These are phyloP conservation scores for Drosophila koepferae DNA, from an alignment of 2,888 invertebrate species.

Conservation along the genomic window DNA sequence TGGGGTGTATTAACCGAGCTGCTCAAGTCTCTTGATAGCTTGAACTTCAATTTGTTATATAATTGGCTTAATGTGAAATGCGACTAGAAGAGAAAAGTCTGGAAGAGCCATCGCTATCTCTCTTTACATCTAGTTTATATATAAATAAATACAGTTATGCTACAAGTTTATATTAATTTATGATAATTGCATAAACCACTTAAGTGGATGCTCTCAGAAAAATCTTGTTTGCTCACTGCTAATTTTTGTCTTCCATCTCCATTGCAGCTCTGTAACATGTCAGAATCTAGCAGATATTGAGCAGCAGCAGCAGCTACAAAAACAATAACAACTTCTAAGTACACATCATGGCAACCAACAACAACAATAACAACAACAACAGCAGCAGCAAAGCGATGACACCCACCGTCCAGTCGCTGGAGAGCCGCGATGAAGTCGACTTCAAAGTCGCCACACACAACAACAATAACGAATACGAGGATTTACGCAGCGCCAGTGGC, in stretches of 20 bases:
- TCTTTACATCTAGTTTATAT: neutral
- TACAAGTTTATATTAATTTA: neutral
- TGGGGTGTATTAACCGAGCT: neutral
- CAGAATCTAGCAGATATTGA: conserved; percentile 54
- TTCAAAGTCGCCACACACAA: conserved; percentile 71
- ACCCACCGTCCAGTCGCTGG: conserved; percentile 19
- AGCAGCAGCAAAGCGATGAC: conserved; percentile 35
- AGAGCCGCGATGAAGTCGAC: conserved; percentile 82
- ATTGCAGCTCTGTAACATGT: conserved; percentile 63
- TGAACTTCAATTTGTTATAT: neutral
- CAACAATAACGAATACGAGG: conserved; percentile 65
- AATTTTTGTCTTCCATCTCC: conserved; percentile 6
- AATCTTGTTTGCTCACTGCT: conserved; percentile 6
- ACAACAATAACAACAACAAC: conserved; percentile 35
- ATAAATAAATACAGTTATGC: neutral
- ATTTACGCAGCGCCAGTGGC: conserved; percentile 58
- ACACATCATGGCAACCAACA: conserved; percentile 45
- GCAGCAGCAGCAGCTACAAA: conserved; percentile 19
- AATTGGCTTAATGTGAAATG: neutral
- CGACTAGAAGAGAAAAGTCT: neutral
- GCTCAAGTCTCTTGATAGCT: conserved; percentile 5
- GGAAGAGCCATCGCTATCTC: neutral
- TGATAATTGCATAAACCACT: neutral
- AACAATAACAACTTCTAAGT: conserved; percentile 10
- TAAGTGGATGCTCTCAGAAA: neutral